Evolutionary conservation across 2,797 vertebrate species (phyloP).

Genomic region (Myiothlypis chrysogaster): DNA sequence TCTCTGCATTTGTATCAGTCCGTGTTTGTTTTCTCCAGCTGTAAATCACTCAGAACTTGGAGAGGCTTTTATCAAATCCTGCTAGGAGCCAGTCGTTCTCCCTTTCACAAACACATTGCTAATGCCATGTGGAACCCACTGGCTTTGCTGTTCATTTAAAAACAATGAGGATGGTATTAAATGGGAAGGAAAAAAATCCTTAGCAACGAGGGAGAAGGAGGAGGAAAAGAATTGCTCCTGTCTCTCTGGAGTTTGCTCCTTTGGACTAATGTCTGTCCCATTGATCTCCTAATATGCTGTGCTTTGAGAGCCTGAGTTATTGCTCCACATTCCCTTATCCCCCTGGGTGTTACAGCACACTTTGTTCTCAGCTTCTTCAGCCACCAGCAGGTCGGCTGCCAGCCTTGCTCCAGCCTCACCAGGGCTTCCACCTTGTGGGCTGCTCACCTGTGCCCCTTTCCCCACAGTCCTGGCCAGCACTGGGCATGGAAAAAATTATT

Average conservation of each 20-base stretch:
- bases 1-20: conserved; percentile 36
- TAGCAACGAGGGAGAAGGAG: neutral
- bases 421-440: neutral
- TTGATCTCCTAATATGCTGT: conserved; percentile 41
- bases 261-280: conserved; percentile 52
- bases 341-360: neutral
- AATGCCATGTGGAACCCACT: conserved; percentile 33
- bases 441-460: neutral
- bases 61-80: conserved; percentile 69
- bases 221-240: conserved; percentile 42
- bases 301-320: conserved; percentile 57
- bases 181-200: neutral
- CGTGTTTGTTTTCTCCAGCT: conserved; percentile 61
- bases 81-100: conserved; percentile 26
- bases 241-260: conserved; percentile 35
- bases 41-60: conserved; percentile 63
- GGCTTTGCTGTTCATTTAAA: conserved; percentile 54
- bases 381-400: neutral
- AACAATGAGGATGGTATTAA: conserved; percentile 57
- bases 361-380: neutral
- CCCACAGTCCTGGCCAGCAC: neutral
- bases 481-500: neutral
- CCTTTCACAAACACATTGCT: conserved; percentile 51
- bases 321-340: conserved; percentile 9
- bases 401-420: neutral